Base-by-base conservation (phyloP, 2,113 vertebrate genomes). In the Oreochromis aureus region DNA sequence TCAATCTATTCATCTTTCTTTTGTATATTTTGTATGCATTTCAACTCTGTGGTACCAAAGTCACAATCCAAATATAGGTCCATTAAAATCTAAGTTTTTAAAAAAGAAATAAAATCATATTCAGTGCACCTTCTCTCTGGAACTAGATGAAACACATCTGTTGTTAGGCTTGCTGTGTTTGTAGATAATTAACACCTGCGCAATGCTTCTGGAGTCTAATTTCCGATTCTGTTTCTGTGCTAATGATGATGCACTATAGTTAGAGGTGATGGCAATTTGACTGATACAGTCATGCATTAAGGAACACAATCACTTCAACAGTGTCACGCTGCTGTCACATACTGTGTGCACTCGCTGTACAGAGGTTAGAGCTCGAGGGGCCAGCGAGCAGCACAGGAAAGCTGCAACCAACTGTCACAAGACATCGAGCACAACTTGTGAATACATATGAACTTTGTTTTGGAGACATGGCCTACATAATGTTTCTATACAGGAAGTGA, bases 341-440 rank as follows among this genome's bases (percentile, higher is more conserved):
- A 27, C 10, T 63, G 16, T 53, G 46, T 34, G 73, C 46, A n/a
- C 73, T 78, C 2, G 2, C 73, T 53, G 46, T 81, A 66, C 16
- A 66, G 69, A 91, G 71, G 78, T 78, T 83, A 80, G n/a, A 88
- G 87, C 89, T 88, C 7, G 4, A 86, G 58, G 76, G 76, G 36
- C 56, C 55, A 36, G 9, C 55, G 34, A 24, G 79, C 73, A 24
- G 80, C 85, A 51, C 18, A 48, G 80, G 44, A 63, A 84, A 53
- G 79, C 61, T 84, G 58, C 63, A 58, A 16, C 55, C 76, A 80
- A 82, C 66, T 78, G 87, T 39, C 39, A 34, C 44, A 83, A 87
- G 73, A 83, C 76, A 66, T 82, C 0, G 32, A 18, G 53, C 18
- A n/a, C 80, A 36, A 55, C 11, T 59, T 58, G 18, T 56, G 36